These are phyloP conservation scores for Mormyrus proboscirostris DNA, from an alignment of 2,797 vertebrate genomes.

Conservation along the genomic window DNA sequence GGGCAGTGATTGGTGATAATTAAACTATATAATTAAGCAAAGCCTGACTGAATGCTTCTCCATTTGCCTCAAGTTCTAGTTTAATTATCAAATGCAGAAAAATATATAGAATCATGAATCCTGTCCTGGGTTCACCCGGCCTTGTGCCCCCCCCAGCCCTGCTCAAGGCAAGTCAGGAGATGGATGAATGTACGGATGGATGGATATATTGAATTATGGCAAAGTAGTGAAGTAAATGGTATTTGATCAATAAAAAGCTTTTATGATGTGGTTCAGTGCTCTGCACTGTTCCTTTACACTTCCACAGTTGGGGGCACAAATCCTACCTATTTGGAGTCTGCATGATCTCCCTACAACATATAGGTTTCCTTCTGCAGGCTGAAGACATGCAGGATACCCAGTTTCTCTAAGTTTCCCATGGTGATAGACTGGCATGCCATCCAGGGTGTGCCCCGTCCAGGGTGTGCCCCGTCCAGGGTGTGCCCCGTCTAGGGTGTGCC, in stretches of 20 bases:
- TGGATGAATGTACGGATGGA: not conserved
- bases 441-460: not conserved
- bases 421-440: not conserved
- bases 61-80: conserved; percentile 41
- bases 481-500: too few relatives aligned
- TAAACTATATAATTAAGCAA: conserved; percentile 49
- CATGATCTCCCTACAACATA: not conserved
- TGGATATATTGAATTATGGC: not conserved
- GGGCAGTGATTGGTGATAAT: conserved; percentile 46
- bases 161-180: not conserved
- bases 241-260: conserved; percentile 3
- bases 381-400: not conserved
- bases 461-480: too few relatives aligned
- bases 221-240: not conserved
- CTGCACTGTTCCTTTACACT: not conserved
- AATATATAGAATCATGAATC: not conserved
- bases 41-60: conserved; percentile 48
- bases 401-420: not conserved
- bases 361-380: not conserved
- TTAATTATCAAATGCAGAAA: conserved; percentile 41
- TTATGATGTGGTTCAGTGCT: not conserved
- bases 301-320: not conserved
- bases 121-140: not conserved
- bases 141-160: not conserved
- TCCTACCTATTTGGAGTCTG: not conserved